Percentiles rank a stretch among this genome's conserved stretches.
These are phyloP conservation scores for Trichonephila inaurata DNA, from an alignment of 1,140 invertebrate genomes.

Conservation along the genomic window DNA sequence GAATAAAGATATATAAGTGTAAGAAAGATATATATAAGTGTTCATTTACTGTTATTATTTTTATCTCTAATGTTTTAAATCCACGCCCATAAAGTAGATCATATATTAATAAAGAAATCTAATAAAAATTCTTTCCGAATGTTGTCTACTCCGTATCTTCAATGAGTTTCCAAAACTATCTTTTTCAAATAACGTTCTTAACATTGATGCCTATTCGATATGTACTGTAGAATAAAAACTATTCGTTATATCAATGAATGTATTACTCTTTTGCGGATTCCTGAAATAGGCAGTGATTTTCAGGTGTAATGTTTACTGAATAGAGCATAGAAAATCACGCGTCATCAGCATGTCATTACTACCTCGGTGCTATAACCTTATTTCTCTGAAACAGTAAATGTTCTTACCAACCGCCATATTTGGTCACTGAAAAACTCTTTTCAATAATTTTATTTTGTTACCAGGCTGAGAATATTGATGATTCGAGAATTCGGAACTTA, in stretches of 20 bases:
- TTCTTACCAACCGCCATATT: neutral
- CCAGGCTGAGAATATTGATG: too few relatives aligned
- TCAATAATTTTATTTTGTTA: too few relatives aligned
- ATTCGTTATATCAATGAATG: neutral
- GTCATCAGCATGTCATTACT: slow-evolving; percentile 54
- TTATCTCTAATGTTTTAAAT: too few relatives aligned
- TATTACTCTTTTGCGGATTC: neutral
- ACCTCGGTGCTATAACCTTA: neutral
- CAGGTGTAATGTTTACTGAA: slow-evolving; percentile 25
- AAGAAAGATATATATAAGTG: too few relatives aligned
- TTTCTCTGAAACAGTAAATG: neutral
- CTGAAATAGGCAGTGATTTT: neutral
- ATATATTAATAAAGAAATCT: too few relatives aligned
- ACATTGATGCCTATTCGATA: neutral
- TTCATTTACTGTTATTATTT: too few relatives aligned
- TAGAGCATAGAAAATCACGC: slow-evolving; percentile 20
- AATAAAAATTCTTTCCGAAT: too few relatives aligned
- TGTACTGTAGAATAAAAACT: neutral
- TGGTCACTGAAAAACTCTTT: neutral
- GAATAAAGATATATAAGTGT: too few relatives aligned
- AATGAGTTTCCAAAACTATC: neutral
- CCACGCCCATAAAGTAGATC: too few relatives aligned
- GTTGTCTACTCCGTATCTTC: too few relatives aligned
- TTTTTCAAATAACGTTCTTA: neutral
- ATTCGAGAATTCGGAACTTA: too few relatives aligned